Percentiles rank a stretch among this genome's conserved stretches.
These are phyloP conservation scores for Ladona fulva DNA, from an alignment of 1,140 invertebrate species.

Conservation along the genomic window DNA sequence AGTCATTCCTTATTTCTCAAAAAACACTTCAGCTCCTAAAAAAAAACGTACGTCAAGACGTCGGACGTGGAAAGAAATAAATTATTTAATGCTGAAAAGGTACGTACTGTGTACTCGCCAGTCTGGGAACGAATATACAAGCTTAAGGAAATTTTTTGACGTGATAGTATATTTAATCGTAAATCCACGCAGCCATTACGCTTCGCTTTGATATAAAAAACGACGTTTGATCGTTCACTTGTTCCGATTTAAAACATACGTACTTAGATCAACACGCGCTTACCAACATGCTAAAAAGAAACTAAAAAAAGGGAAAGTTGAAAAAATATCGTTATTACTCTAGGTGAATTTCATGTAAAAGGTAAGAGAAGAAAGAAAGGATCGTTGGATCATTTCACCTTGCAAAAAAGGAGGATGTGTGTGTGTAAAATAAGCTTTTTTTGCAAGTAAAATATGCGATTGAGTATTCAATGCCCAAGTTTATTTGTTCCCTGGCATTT, in stretches of 20 bases:
- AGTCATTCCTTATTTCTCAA: background rate
- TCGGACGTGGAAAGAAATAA: background rate
- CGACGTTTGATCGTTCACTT: background rate
- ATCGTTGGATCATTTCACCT: background rate
- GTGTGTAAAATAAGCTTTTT: background rate
- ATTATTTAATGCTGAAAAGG: background rate
- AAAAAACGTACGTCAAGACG: no score
- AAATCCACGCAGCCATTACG: background rate
- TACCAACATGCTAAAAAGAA: background rate
- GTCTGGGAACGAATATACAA: background rate
- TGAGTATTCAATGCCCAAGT: background rate
- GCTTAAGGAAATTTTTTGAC: background rate
- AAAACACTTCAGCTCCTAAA: background rate
- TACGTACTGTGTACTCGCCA: background rate
- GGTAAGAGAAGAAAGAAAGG: no score
- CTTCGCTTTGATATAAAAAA: background rate
- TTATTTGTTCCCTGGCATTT: background rate
- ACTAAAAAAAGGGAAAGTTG: background rate
- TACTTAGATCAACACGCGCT: background rate
- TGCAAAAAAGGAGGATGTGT: background rate
- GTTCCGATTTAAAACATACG: background rate
- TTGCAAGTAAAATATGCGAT: background rate
- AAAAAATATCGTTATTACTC: background rate
- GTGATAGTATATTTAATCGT: background rate
- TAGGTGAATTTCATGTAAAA: conserved; percentile 7